Percentiles rank a stretch among this genome's conserved stretches.
Conservation (phyloP, 2,113 vertebrate species). For the Pavo muticus region DNA sequence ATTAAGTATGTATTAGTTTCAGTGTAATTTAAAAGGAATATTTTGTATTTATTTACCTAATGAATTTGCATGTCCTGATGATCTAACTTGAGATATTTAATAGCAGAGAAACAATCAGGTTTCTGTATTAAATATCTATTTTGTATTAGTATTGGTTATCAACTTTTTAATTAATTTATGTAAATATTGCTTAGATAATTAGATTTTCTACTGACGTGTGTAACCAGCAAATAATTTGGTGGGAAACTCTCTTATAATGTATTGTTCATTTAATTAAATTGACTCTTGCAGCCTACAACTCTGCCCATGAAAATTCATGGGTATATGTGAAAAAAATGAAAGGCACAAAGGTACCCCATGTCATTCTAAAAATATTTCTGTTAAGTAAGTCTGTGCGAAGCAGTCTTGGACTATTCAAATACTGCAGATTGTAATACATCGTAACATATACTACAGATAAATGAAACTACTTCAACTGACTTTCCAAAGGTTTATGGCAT, state of each 20-base stretch:
- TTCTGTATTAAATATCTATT: not conserved
- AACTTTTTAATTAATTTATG: not conserved
- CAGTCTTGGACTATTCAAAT: not conserved
- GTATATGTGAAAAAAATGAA: not conserved
- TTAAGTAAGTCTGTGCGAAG: not conserved
- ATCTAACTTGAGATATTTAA: not conserved
- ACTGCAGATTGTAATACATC: not conserved
- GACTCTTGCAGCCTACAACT: not conserved
- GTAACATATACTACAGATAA: not conserved
- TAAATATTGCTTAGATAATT: not conserved
- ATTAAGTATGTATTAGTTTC: not conserved
- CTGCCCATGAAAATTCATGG: not conserved
- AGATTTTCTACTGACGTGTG: not conserved
- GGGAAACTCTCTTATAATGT: not conserved
- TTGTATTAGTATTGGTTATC: not conserved
- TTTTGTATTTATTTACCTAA: not conserved
- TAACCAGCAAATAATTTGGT: not conserved
- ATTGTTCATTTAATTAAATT: not conserved
- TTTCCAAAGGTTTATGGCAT: not conserved
- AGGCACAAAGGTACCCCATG: not conserved
- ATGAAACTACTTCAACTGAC: not conserved
- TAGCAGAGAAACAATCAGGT: not conserved
- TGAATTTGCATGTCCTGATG: not conserved
- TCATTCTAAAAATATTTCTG: not conserved
- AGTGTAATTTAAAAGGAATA: not conserved